phyloP scores from a whole-genome alignment of 2,113 vertebrate species.

The Camelus dromedarius region DNA sequence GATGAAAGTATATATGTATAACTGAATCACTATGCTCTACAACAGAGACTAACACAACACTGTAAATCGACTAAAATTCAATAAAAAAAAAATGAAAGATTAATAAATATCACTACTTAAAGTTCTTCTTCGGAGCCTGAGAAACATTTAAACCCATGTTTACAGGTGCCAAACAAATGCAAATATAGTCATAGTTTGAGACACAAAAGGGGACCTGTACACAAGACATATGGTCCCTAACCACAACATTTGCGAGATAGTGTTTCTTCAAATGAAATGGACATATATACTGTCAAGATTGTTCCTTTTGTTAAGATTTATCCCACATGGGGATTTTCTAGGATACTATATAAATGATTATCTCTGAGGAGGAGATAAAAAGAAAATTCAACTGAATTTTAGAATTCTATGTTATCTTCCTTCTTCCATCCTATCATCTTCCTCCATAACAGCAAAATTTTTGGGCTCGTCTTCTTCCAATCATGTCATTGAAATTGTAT shows the following conservation, averaged over 20 bases:
- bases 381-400: neutral
- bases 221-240: neutral
- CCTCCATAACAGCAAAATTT: neutral
- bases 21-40: too few species aligned
- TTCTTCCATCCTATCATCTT: neutral
- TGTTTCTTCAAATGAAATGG: neutral
- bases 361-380: neutral
- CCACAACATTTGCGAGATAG: neutral
- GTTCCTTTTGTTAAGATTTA: neutral
- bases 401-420: neutral
- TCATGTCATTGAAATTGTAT: neutral
- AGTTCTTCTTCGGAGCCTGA: neutral
- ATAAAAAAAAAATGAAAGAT: too few species aligned
- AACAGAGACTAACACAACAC: too few species aligned
- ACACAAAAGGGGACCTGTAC: neutral
- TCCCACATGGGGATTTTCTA: neutral
- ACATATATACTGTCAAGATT: neutral
- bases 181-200: neutral
- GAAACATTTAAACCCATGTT: neutral
- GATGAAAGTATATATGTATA: too few species aligned
- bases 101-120: slow-evolving; percentile 13
- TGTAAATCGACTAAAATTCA: too few species aligned
- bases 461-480: neutral
- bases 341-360: neutral
- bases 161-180: neutral